These are phyloP conservation scores for Sebastes reedi DNA, from an alignment of 2,797 vertebrate species.

Conservation along the genomic window DNA sequence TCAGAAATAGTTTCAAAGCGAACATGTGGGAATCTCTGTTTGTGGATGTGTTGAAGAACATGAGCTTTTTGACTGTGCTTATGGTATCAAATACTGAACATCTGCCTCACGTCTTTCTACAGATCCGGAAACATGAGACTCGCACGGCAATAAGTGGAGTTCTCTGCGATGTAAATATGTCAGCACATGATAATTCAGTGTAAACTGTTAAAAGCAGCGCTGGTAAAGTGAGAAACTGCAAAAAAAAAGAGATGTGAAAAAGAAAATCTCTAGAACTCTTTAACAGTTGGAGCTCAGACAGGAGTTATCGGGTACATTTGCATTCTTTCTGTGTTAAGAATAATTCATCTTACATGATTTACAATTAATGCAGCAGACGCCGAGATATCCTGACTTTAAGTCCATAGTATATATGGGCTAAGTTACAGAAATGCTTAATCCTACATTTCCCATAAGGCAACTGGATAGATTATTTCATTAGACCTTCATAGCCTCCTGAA, in stretches of 20 bases:
- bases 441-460: not conserved
- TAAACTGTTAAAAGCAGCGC: slow-evolving; percentile 60
- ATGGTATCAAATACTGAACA: slow-evolving; percentile 2
- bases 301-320: not conserved
- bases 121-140: slow-evolving; percentile 38
- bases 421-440: not conserved
- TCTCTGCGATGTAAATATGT: slow-evolving; percentile 58
- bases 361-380: not conserved
- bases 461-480: not conserved
- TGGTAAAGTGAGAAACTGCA: not conserved
- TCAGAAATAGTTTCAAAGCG: slow-evolving; percentile 22
- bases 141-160: slow-evolving; percentile 15
- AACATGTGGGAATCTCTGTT: slow-evolving; percentile 1
- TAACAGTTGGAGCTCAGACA: not conserved
- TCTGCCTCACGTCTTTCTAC: slow-evolving; percentile 19
- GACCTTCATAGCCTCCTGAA: not conserved
- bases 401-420: not conserved
- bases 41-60: not conserved
- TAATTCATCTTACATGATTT: not conserved
- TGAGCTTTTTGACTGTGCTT: not conserved
- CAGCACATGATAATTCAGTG: slow-evolving; percentile 53
- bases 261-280: not conserved
- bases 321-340: not conserved
- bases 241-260: not conserved
- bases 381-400: not conserved